Percentiles rank a stretch among this genome's conserved stretches.
Evolutionary conservation across 1,140 invertebrate genomes (phyloP).

Genomic region (Solenopsis invicta): DNA sequence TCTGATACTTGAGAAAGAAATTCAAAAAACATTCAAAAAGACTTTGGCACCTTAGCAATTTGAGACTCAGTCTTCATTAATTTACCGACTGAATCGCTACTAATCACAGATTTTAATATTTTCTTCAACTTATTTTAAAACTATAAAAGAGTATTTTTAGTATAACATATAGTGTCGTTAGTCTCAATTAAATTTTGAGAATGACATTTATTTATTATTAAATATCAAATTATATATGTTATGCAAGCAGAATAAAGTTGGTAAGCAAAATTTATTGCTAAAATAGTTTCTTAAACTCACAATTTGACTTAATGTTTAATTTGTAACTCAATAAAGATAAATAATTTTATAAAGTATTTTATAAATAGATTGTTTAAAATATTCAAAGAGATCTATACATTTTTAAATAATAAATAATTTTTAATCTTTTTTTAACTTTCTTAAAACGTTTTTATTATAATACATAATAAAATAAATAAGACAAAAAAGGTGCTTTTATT

Average conservation of each 20-base stretch:
- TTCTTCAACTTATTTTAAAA: background rate
- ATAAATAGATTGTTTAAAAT: background rate
- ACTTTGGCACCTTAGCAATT: background rate
- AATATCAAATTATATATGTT: background rate
- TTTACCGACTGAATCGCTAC: slow-evolving; percentile 3
- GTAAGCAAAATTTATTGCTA: background rate
- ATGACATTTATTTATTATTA: background rate
- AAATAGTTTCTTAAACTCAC: background rate
- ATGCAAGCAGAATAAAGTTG: background rate
- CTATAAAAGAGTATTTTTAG: background rate
- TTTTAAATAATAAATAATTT: background rate
- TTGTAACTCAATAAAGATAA: background rate
- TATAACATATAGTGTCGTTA: background rate
- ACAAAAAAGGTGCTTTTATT: background rate
- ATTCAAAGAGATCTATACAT: background rate
- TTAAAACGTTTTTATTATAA: background rate
- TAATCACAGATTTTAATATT: background rate
- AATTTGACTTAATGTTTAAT: background rate
- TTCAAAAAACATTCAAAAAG: background rate
- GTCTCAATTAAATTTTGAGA: background rate
- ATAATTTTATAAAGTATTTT: background rate
- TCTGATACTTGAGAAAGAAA: background rate
- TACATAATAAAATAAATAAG: background rate
- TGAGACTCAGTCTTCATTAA: slow-evolving; percentile 1
- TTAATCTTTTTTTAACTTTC: background rate